Evolutionary conservation across 2,888 invertebrate genomes (phyloP), one percentile per base, ranked within the genome.

Genomic region (Pandemis heparana): DNA sequence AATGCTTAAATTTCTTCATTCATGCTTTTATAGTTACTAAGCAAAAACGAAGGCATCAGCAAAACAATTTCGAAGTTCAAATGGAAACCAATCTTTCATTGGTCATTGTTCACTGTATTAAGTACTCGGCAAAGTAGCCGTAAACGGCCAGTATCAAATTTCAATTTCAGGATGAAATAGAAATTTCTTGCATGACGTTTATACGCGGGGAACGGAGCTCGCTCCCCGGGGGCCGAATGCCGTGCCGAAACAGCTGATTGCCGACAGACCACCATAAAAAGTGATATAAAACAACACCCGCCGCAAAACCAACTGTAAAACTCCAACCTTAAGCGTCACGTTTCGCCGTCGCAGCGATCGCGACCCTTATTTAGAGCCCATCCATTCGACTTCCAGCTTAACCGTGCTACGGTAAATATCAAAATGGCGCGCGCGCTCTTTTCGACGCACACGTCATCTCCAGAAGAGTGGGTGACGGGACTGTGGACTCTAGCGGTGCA

Each of bases 191-290:
- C 81, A 64, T 71, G 67, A 67, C 71, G 74, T 72, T 74, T 62
- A 70, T 32, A 70, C 64, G 78, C 76, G 80, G 78, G 82, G 81
- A 82, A 81, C 81, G 86, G 83, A 84, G 87, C 87, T 84, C 87
- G 86, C 87, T 85, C 87, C 90, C 87, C 83, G 82, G 84, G 89
- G 88, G 89, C 89, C 86, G 85, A 82, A 82, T 80, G 84, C 91
- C 91, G 92, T 92, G 92, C 92, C 91, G 85, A 87, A 92, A 92
- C 94, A 94, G 94, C 94, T 94, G 94, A 94, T 93, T 92, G 90
- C 90, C 87, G 84, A 81, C 83, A 87, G 87, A 87, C 89, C 89
- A 88, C 89, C 89, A 91, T 92, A 93, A 94, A 92, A 92, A 92
- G 89, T 82, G 80, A 82, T 85, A 86, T 83, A 84, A 83, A 84